Evolutionary conservation across 2,888 invertebrate genomes (phyloP), one percentile per base, ranked within the genome.

Genomic region (Tachina grossa): DNA sequence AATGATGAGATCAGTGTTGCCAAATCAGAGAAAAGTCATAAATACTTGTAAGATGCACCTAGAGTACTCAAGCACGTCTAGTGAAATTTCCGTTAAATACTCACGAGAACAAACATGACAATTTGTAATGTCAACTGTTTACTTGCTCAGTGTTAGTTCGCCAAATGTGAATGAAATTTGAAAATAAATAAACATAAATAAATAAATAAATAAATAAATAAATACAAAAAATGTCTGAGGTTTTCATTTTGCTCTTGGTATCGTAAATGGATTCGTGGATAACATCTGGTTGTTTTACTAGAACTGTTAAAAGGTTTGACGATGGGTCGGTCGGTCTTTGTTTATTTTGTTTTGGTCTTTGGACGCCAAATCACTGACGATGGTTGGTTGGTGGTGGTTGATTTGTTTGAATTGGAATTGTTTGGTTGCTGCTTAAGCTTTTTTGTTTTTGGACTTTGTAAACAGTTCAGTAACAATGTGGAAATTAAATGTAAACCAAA

Each of bases 251-350:
- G 41, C 41, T 77, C 31, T 63, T 69, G 65, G 47, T 49, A 83
- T 66, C 57, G 83, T 75, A 57, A 69, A 65, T 63, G 49, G 51
- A 72, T 65, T 55, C 22, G 61, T 77, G 55, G 61, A 79, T 66
- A 83, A 71, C 85, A 85, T 83, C 75, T 79, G 82, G 75, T 53
- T 63, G 31, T 82, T 71, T 22, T 53, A 53, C 8, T 78, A 13
- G 6, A 11, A 47, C 59, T 72, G 43, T 77, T 72, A 59, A 77
- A 69, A 59, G 66, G 31, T 22, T 72, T 79, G 43, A 61, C 61
- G 55, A 39, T 72, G 74, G 31, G 31, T 31, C 31, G 31, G 31
- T 31, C 31, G 66, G 77, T 45, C 0, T 65, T 43, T 53, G 61
- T 76, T 71, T 69, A 51, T 71, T 65, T 76, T 71, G 16, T 79